These are phyloP conservation scores for Thermophis baileyi DNA, from an alignment of 2,113 vertebrate species.

Conservation along the genomic window DNA sequence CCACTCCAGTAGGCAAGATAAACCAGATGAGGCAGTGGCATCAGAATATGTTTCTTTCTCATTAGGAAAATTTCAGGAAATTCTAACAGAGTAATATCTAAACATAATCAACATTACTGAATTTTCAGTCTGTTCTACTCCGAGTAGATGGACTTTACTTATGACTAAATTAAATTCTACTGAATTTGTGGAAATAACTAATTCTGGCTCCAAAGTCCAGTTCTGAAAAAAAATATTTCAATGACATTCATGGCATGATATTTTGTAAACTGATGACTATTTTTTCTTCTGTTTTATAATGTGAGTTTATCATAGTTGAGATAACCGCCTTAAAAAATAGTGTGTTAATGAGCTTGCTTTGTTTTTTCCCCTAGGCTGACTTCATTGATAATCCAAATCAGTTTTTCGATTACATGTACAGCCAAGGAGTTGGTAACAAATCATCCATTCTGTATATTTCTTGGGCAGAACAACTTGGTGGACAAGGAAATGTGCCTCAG, in stretches of 20 bases:
- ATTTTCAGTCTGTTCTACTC: neutral
- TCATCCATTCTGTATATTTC: constrained; percentile 73
- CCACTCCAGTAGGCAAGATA: neutral
- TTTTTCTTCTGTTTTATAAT: neutral
- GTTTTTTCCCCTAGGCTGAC: constrained; percentile 66
- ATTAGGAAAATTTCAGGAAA: neutral
- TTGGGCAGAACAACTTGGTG: constrained; percentile 78
- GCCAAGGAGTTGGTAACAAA: constrained; percentile 72
- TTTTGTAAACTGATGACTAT: neutral
- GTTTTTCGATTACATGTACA: constrained; percentile 71
- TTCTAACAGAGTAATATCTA: neutral
- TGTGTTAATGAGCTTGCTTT: neutral
- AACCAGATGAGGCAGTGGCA: neutral
- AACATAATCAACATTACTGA: neutral
- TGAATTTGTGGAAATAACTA: neutral
- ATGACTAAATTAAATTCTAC: neutral
- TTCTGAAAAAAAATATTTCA: too few species aligned
- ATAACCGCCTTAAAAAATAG: neutral
- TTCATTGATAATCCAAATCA: constrained; percentile 67
- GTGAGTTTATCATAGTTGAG: neutral
- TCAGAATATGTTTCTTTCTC: neutral
- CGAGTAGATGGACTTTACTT: neutral
- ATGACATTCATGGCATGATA: neutral
- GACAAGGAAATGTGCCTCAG: constrained; percentile 59
- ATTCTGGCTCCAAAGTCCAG: neutral